Conservation (phyloP, 2,797 vertebrate species). For the Loris lydekkerianus region DNA sequence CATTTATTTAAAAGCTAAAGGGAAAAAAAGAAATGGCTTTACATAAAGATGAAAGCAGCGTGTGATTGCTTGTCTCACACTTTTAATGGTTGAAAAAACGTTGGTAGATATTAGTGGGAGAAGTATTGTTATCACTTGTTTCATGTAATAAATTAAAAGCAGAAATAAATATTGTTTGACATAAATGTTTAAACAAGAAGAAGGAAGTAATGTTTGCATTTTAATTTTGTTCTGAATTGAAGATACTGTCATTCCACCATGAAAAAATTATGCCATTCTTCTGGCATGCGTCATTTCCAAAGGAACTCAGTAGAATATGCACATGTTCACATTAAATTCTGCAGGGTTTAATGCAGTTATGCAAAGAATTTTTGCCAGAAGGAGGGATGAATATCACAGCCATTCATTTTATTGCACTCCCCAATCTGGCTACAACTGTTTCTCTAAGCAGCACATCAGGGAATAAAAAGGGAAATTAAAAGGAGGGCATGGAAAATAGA, state of each 20-base stretch:
- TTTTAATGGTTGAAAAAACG: slow-evolving; percentile 54
- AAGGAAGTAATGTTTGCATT: slow-evolving; percentile 23
- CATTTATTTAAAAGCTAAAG: background rate
- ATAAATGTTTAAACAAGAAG: slow-evolving; percentile 49
- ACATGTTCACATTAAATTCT: background rate
- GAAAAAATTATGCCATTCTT: background rate
- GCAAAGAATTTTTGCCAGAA: slow-evolving; percentile 68
- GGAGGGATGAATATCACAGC: slow-evolving; percentile 8
- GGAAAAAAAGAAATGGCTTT: background rate
- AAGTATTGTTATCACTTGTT: slow-evolving; percentile 4
- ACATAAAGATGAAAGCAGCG: slow-evolving; percentile 19
- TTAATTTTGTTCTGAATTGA: slow-evolving; percentile 69
- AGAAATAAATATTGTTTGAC: slow-evolving; percentile 11
- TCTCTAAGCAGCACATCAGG: slow-evolving; percentile 14
- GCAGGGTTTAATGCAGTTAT: background rate
- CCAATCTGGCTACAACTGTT: slow-evolving; percentile 62
- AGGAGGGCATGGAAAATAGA: background rate
- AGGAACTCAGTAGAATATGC: background rate
- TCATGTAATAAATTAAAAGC: slow-evolving; percentile 54
- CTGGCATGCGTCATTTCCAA: background rate
- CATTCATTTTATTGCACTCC: slow-evolving; percentile 56
- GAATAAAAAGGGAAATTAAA: slow-evolving; percentile 69
- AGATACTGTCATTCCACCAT: background rate
- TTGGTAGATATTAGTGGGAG: background rate
- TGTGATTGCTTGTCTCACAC: slow-evolving; percentile 45